Conservation (phyloP, 2,113 vertebrate species). For the Calonectris borealis region DNA sequence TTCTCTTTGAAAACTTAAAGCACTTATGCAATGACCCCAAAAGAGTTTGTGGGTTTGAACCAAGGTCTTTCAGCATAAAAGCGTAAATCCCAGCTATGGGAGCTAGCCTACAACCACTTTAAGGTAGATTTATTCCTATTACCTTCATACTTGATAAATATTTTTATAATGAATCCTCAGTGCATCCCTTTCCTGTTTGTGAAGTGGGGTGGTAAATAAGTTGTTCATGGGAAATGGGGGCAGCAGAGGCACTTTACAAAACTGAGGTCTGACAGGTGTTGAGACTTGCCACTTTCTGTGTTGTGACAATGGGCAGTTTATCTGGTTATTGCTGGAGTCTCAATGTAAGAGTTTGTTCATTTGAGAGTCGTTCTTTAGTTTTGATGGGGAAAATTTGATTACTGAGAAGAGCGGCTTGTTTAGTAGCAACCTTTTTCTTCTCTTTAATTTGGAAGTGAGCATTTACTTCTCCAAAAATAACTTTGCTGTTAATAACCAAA, state of each 20-base stretch:
- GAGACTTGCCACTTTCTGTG: not conserved
- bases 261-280: not conserved
- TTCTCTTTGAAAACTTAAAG: not conserved
- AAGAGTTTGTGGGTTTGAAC: constrained; percentile 20
- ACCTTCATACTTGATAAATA: not conserved
- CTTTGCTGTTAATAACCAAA: not conserved
- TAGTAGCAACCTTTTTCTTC: not conserved
- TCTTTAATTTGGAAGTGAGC: not conserved
- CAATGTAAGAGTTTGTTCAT: not conserved
- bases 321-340: not conserved
- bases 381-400: not conserved
- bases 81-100: not conserved
- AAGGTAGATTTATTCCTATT: not conserved
- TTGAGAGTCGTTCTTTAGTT: not conserved
- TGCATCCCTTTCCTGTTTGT: not conserved
- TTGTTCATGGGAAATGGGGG: not conserved
- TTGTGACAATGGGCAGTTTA: not conserved
- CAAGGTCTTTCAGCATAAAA: not conserved
- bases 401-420: not conserved
- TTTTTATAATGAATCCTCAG: not conserved
- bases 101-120: not conserved
- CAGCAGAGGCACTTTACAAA: not conserved
- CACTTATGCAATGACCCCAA: not conserved
- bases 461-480: not conserved
- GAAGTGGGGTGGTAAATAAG: not conserved